These are phyloP conservation scores for Nymphicus hollandicus DNA, from an alignment of 2,113 vertebrate species.

Conservation along the genomic window DNA sequence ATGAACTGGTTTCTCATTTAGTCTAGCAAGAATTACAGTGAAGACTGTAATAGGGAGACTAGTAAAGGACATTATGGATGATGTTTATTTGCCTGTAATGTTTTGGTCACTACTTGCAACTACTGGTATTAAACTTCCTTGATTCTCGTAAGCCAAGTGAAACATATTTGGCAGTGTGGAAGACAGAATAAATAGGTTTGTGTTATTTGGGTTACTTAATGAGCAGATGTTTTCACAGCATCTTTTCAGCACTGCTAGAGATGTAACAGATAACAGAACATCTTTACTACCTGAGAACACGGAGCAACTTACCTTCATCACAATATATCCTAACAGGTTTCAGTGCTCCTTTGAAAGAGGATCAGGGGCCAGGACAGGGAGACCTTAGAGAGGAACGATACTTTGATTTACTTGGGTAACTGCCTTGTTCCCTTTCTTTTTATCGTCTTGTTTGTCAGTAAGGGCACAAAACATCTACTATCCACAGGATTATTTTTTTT, in stretches of 20 bases:
- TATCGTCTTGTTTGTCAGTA: background rate
- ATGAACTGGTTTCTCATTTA: background rate
- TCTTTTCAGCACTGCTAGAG: constrained; percentile 65
- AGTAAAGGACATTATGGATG: background rate
- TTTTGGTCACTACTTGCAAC: constrained; percentile 17
- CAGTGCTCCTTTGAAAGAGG: constrained; percentile 67
- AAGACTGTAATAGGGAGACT: background rate
- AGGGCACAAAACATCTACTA: background rate
- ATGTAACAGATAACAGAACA: constrained; percentile 44
- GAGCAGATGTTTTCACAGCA: constrained; percentile 31
- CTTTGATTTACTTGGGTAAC: constrained; percentile 56
- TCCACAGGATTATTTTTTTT: background rate
- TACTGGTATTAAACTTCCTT: constrained; percentile 64
- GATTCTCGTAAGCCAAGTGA: constrained; percentile 37
- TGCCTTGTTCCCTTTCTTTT: background rate
- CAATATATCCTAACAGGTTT: constrained; percentile 73
- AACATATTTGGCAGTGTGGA: background rate
- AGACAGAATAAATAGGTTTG: background rate
- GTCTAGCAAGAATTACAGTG: background rate
- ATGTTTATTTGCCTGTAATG: background rate
- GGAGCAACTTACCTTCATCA: constrained; percentile 70
- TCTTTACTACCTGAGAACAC: constrained; percentile 59
- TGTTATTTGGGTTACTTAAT: background rate
- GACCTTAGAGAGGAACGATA: constrained; percentile 62
- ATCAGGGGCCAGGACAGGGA: constrained; percentile 55